Conservation (phyloP, 30 jellyfish, hydroid and myxozoan species). For the Aurelia aurita region DNA sequence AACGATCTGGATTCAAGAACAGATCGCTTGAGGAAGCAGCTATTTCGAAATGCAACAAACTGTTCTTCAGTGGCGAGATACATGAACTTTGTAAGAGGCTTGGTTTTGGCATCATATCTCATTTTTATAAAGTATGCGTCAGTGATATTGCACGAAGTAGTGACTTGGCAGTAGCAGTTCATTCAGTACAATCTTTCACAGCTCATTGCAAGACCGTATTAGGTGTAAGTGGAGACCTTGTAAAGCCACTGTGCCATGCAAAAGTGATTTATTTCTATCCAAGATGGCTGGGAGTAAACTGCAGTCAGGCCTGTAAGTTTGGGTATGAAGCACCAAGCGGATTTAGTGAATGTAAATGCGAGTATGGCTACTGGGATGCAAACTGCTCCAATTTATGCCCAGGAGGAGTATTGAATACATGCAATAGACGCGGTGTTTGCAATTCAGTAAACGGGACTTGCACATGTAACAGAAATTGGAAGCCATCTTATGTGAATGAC, state of each 20-base stretch:
- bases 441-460: slow-evolving; percentile 36
- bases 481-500: slow-evolving; percentile 27
- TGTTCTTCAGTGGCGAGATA: slow-evolving; percentile 24
- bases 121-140: slow-evolving; percentile 27
- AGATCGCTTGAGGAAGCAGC: slow-evolving; percentile 44
- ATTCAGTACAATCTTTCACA: slow-evolving; percentile 28
- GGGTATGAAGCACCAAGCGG: slow-evolving; percentile 26
- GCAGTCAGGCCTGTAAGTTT: slow-evolving; percentile 37
- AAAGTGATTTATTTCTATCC: background rate
- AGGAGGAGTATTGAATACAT: slow-evolving; percentile 61
- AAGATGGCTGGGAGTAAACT: slow-evolving; percentile 22
- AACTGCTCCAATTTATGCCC: slow-evolving; percentile 60
- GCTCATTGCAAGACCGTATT: slow-evolving; percentile 22
- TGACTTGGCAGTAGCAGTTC: slow-evolving; percentile 14
- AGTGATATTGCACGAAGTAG: slow-evolving; percentile 28
- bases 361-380: slow-evolving; percentile 65
- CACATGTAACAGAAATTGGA: slow-evolving; percentile 41
- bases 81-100: slow-evolving; percentile 27
- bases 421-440: slow-evolving; percentile 58
- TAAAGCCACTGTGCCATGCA: slow-evolving; percentile 17
- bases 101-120: slow-evolving; percentile 36
- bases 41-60: background rate
- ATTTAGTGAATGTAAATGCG: slow-evolving; percentile 28
- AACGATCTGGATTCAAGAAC: slow-evolving; percentile 1
- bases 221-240: background rate